Conservation (phyloP, 2,888 invertebrate species). For the Autographa gamma region DNA sequence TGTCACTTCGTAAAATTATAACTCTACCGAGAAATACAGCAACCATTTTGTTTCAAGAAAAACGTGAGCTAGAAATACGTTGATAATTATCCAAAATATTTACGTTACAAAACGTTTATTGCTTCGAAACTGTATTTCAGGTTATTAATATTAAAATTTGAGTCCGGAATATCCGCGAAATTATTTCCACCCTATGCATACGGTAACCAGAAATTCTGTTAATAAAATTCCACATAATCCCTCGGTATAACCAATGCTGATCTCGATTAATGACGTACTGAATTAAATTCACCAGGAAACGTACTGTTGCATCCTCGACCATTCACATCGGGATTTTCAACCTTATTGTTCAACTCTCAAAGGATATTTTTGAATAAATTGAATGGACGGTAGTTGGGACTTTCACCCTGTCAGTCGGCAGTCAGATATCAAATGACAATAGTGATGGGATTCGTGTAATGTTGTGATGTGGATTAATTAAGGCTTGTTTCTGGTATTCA, state of each 20-base stretch:
- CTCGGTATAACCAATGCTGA: conserved; percentile 74
- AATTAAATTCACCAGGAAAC: conserved; percentile 83
- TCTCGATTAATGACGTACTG: conserved; percentile 83
- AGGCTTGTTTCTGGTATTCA: conserved; percentile 8
- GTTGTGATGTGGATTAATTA: conserved; percentile 30
- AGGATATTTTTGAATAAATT: conserved; percentile 66
- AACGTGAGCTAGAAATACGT: background rate
- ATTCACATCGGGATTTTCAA: conserved; percentile 61
- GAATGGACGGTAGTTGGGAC: conserved; percentile 48
- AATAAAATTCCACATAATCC: conserved; percentile 83
- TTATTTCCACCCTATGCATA: conserved; percentile 56
- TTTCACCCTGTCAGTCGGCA: conserved; percentile 64
- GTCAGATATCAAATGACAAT: conserved; percentile 80
- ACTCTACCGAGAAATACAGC: conserved; percentile 21
- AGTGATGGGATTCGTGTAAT: conserved; percentile 30
- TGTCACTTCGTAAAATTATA: conserved; percentile 50
- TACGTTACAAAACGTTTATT: background rate
- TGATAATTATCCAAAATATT: background rate
- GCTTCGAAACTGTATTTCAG: conserved; percentile 1
- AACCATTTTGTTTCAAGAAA: background rate
- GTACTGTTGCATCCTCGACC: conserved; percentile 78
- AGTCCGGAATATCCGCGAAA: conserved; percentile 49
- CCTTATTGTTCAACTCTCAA: conserved; percentile 62
- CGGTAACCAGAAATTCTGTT: conserved; percentile 70
- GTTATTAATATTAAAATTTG: conserved; percentile 34